Base-by-base conservation (phyloP, 2,888 invertebrate species). In the Cryptus viduatorius region DNA sequence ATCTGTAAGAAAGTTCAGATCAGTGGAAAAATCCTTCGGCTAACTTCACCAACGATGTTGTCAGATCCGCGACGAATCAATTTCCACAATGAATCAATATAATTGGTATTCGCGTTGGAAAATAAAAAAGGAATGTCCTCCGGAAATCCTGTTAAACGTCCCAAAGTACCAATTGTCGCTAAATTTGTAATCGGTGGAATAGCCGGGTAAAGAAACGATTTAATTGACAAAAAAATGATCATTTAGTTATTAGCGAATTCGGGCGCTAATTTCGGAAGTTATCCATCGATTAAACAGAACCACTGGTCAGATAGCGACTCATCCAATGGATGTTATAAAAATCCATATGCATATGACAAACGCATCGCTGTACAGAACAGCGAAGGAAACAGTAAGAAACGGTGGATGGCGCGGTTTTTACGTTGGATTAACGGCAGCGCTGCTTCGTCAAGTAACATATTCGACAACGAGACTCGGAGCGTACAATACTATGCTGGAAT, bases 301-400 rank as follows among this genome's bases (percentile, higher is more conserved):
- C 14, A 24, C 75, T 3, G 37, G 37, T 37, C 37, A 37, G 37
- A 37, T 37, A 37, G 93, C 95, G 90, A 96, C 96, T n/a, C 96
- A 96, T 90, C 96, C 96, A 0, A 91, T 96, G 88, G 96, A 96
- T 92, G 92, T 96, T 79, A 94, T 96, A 1, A 96, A 96, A 92
- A 95, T 95, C 90, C 94, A 96, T 68, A 96, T 96, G 96, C 96
- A 96, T 92, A 92, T 96, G 64, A 95, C 95, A 86, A 84, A 37
- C 37, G 37, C 37, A 37, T 37, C 37, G 37, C 37, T 37, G 37
- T 37, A 37, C 31, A n/a, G 72, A 4, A 77, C 95, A 0, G 89
- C 95, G 16, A 89, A 91, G 44, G 88, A 94, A 4, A 95, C 96
- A 75, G 86, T 95, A 42, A 91, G 91, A 86, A 94, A 94, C 82